A percentile compares a stretch with the other conserved stretches of the same genome.
Evolutionary conservation across 1,140 invertebrate genomes (phyloP).

Genomic region (Drosophila santomea): DNA sequence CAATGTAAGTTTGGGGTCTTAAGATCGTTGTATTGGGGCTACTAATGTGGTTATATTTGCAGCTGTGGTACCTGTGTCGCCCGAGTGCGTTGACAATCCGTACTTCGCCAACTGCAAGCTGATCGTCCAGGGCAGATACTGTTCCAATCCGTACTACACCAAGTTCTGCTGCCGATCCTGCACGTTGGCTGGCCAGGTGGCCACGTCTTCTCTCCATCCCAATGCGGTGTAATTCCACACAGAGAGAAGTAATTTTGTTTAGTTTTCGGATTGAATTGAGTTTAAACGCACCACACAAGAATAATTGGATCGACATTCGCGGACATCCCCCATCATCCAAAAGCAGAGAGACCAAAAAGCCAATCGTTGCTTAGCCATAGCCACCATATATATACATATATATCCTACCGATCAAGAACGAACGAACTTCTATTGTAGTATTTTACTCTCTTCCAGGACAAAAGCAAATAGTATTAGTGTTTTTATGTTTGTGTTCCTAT

Average conservation of each 20-base stretch:
- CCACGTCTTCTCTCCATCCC: conserved; percentile 57
- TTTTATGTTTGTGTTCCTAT: conserved; percentile 79
- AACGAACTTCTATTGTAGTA: conserved; percentile 58
- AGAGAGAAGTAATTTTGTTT: conserved; percentile 38
- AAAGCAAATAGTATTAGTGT: conserved; percentile 77
- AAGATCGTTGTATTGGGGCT: no score
- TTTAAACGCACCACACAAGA: conserved; percentile 57
- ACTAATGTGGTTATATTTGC: conserved; percentile 36
- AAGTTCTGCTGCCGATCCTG: conserved; percentile 97
- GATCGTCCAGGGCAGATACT: conserved; percentile 93
- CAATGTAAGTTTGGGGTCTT: conserved; percentile 86
- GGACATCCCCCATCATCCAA: conserved; percentile 9
- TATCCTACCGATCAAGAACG: conserved; percentile 60
- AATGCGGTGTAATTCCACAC: conserved; percentile 72
- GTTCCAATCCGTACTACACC: conserved; percentile 94
- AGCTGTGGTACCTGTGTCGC: conserved; percentile 90
- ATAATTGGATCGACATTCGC: conserved; percentile 42
- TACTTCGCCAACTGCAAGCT: conserved; percentile 95
- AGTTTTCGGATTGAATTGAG: conserved; percentile 60
- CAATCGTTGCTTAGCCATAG: conserved; percentile 24
- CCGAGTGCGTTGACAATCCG: conserved; percentile 93
- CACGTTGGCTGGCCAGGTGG: conserved; percentile 90
- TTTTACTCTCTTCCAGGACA: conserved; percentile 61
- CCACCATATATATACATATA: conserved; percentile 2
- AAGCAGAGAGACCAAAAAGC: conserved; percentile 67